Evolutionary conservation across 2,113 vertebrate species (phyloP), one percentile per base, ranked within the genome.

Genomic region (Geococcyx californianus): DNA sequence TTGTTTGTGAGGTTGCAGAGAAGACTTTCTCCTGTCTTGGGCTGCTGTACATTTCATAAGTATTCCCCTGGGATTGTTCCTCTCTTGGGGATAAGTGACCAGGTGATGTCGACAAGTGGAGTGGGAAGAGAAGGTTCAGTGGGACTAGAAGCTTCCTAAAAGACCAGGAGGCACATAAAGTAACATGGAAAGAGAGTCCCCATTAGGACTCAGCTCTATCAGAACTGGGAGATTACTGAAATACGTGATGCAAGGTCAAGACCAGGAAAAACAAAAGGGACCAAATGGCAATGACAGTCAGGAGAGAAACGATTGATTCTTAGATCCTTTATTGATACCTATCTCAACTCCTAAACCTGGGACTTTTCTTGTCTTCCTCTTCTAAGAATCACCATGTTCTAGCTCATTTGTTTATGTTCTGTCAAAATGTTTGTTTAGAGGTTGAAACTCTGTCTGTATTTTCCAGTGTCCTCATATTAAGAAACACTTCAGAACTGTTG

Each of bases 101-200:
- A 20, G 10, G 4, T 45, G 5, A 2, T 7, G 3, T 4, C 31
- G 31, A 25, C 0, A 1, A 40, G 24, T 31, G 16, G n/a, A 23
- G 4, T 18, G 23, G 17, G 45, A 75, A 76, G 36, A 73, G 16
- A 3, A 84, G 6, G 11, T 4, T 40, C 11, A 58, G 34, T 23
- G 16, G 26, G 24, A 88, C 10, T 8, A 11, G 31, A 0, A 60
- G 18, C 40, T 5, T 79, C 75, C 29, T 28, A 68, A 24, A n/a
- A n/a, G 1, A 56, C 3, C 11, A 52, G 38, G 5, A 76, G 4
- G 20, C 13, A 60, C 6, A 11, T 20, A 36, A 79, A 78, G 18
- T 11, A 76, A 52, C 7, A 1, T 13, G 6, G 47, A 60, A 76
- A 67, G n/a, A 19, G 10, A 72, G 16, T 31, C 4, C 56, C 3